These are phyloP conservation scores for Trachymyrmex septentrionalis DNA, from an alignment of 1,140 invertebrate species.

Conservation along the genomic window DNA sequence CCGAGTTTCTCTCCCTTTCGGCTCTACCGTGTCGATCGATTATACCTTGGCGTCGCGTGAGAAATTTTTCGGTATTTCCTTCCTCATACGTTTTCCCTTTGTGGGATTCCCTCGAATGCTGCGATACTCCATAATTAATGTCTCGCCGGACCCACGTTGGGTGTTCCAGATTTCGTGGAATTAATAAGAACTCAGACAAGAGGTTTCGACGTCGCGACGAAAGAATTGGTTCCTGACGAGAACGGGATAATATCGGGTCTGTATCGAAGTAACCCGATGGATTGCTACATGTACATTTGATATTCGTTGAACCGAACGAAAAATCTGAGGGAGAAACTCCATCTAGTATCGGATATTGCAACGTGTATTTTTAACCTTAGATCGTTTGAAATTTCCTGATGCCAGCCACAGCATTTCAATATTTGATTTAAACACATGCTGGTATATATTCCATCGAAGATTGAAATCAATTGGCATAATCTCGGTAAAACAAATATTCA, in stretches of 20 bases:
- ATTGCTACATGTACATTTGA: conserved; percentile 33
- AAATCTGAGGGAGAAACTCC: conserved; percentile 20
- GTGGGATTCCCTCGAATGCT: not conserved
- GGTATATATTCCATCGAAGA: not conserved
- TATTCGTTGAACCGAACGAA: not conserved
- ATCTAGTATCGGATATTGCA: conserved; percentile 1
- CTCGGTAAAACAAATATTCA: not conserved
- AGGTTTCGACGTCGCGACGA: not conserved
- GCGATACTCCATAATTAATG: conserved; percentile 52
- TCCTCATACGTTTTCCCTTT: conserved; percentile 21
- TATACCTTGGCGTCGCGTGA: conserved; percentile 5
- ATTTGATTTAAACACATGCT: conserved; percentile 27
- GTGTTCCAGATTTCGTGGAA: conserved; percentile 44
- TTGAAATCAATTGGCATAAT: not conserved
- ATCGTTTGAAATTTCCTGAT: not conserved
- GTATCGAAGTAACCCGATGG: conserved; percentile 6
- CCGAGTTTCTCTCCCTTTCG: conserved; percentile 33
- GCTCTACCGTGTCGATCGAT: conserved; percentile 30
- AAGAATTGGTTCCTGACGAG: conserved; percentile 41
- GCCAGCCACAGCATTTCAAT: not conserved
- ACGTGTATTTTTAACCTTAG: conserved; percentile 50
- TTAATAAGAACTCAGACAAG: conserved; percentile 29
- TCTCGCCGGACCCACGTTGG: not conserved
- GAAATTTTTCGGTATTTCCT: conserved; percentile 43
- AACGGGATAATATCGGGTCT: conserved; percentile 38